Conservation (phyloP, 2,113 vertebrate genomes). For the Corythaeola cristata region DNA sequence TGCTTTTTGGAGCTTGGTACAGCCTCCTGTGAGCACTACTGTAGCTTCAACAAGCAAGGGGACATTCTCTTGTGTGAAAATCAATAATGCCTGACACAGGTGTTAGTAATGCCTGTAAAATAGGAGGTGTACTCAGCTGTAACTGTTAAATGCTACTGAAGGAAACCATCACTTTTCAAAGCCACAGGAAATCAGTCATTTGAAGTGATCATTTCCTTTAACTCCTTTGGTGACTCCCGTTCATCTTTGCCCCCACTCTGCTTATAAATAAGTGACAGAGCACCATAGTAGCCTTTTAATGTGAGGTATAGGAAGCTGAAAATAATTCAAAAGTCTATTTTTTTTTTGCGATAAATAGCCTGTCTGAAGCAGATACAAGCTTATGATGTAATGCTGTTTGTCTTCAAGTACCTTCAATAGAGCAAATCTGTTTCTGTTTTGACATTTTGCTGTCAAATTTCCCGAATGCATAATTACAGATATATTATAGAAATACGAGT, state of each 20-base stretch:
- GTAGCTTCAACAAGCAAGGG: neutral
- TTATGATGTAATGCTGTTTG: slow-evolving; percentile 53
- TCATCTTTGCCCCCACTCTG: neutral
- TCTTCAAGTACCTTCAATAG: slow-evolving; percentile 60
- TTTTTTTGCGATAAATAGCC: slow-evolving; percentile 33
- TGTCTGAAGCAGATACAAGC: slow-evolving; percentile 40
- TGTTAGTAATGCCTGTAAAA: slow-evolving; percentile 1
- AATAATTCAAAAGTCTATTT: slow-evolving; percentile 19
- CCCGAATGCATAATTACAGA: slow-evolving; percentile 61
- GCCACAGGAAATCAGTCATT: neutral
- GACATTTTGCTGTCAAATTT: slow-evolving; percentile 66
- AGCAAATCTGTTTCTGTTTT: slow-evolving; percentile 65
- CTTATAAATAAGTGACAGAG: neutral
- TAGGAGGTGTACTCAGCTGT: neutral
- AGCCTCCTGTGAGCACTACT: neutral
- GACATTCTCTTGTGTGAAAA: slow-evolving; percentile 18
- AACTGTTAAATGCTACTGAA: slow-evolving; percentile 1
- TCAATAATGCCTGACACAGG: neutral
- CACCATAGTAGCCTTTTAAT: neutral
- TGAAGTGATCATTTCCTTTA: slow-evolving; percentile 23
- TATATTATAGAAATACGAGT: slow-evolving; percentile 56
- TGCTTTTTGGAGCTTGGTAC: neutral
- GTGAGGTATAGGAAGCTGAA: neutral
- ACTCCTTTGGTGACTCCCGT: neutral
- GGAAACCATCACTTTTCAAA: slow-evolving; percentile 31